Base-by-base conservation (phyloP, 2,797 vertebrate genomes). In the Oryzias dopingdopingensis region DNA sequence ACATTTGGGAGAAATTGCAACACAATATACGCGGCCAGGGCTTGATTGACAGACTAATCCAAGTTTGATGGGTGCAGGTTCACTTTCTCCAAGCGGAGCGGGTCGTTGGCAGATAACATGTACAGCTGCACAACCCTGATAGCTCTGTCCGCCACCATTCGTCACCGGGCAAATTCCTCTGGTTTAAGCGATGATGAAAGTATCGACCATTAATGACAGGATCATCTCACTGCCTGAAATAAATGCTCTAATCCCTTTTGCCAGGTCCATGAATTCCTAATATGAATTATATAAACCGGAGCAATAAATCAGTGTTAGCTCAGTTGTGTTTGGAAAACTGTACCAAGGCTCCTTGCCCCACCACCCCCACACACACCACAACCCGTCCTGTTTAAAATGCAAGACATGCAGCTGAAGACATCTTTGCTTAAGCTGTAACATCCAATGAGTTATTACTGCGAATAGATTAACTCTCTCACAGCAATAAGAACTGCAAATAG, bases 181-280 rank as follows among this genome's bases (percentile, higher is more conserved):
- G 95, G 95, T 98, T 97, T 98, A 96, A 95, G 94, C 93, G 93
- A 94, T 95, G 96, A 98, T 98, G 96, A 99, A 99, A 98, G 96
- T 99, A 98, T 97, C 94, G 95, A 98, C 94, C 95, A 93, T 97
- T 99, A 98, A 99, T 98, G 97, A 98, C 97, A 97, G 96, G 96
- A 98, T 99, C 96, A 99, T 99, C 96, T 96, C 93, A 91, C 94
- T 93, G 94, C 94, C 95, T 96, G 96, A 97, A 99, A 98, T 98
- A 98, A 97, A 98, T 86, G 95, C 94, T 95, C 93, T 98, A 99
- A 99, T 98, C 96, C 96, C 93, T 95, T 97, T 95, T 98, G 95
- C 96, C 96, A 96, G 96, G 95, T 98, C 96, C 95, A 97, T 98
- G 96, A 98, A 99, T 99, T 96, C 94, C 94, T 98, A 98, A 99